Percentiles rank a stretch among this genome's conserved stretches.
Evolutionary conservation across 2,888 invertebrate species (phyloP).

Genomic region (Leucoptera coffeella): DNA sequence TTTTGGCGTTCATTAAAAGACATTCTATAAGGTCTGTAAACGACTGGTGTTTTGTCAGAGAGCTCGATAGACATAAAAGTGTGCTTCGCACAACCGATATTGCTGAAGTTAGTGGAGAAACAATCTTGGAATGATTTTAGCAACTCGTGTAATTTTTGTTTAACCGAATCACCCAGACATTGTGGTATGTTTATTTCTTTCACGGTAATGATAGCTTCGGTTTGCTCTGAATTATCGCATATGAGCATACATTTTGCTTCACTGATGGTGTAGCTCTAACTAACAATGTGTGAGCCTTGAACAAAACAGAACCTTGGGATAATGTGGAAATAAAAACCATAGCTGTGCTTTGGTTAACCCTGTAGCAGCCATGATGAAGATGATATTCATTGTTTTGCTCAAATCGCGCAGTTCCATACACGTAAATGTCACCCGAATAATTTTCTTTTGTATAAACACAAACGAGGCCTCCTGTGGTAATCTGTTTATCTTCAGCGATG

Average conservation of each 20-base stretch:
- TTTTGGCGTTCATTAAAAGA: no score
- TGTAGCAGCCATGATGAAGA: conserved; percentile 6
- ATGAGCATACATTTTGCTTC: conserved; percentile 2
- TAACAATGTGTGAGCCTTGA: conserved; percentile 3
- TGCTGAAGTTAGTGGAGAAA: conserved; percentile 5
- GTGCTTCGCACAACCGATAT: conserved; percentile 7
- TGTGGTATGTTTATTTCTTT: conserved; percentile 5
- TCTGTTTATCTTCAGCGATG: neutral
- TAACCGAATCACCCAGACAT: neutral
- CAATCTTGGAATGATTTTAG: conserved; percentile 6
- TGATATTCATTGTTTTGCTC: conserved; percentile 6
- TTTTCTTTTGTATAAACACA: neutral
- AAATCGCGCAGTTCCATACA: conserved; percentile 5
- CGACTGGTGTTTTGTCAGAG: conserved; percentile 7
- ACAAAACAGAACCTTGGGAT: neutral
- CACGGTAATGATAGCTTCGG: conserved; percentile 3
- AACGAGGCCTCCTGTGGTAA: neutral
- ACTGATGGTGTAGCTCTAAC: conserved; percentile 4
- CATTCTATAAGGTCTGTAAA: no score
- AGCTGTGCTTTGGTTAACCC: conserved; percentile 5
- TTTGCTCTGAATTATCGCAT: conserved; percentile 3
- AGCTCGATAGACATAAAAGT: conserved; percentile 8
- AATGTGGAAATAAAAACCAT: conserved; percentile 5
- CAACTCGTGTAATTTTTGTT: conserved; percentile 3
- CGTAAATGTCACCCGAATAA: conserved; percentile 7